phyloP scores from a whole-genome alignment of 2,888 invertebrate species.

The Aleiodes testaceus region DNA sequence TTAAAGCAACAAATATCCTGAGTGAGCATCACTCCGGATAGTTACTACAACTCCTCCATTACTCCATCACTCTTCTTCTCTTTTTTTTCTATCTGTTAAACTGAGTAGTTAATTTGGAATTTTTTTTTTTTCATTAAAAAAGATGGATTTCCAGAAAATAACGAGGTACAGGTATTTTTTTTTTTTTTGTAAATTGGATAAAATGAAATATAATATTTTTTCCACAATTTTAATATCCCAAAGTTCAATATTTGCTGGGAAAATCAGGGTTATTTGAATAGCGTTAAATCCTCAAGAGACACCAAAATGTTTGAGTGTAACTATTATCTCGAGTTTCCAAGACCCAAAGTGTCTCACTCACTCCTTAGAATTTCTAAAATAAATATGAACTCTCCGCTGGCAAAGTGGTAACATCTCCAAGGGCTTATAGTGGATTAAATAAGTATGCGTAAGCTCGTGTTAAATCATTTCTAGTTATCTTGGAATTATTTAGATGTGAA shows the following conservation, averaged over 20 bases:
- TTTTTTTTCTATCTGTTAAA: not conserved
- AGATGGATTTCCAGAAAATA: no score
- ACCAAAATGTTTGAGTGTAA: slow-evolving; percentile 15
- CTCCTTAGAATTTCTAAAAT: slow-evolving; percentile 20
- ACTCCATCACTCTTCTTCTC: not conserved
- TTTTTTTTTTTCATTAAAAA: no score
- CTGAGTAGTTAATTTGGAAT: not conserved
- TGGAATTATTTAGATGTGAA: no score
- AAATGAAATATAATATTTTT: no score
- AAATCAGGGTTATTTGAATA: slow-evolving; percentile 7
- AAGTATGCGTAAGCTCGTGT: no score
- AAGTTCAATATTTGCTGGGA: not conserved
- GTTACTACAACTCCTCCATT: not conserved
- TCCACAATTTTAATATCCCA: no score
- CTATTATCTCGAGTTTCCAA: slow-evolving; percentile 18
- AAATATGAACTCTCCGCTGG: slow-evolving; percentile 4
- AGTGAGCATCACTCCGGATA: slow-evolving; percentile 12
- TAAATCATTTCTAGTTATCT: no score
- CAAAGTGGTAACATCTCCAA: slow-evolving; percentile 18
- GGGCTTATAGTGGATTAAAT: no score
- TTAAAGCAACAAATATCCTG: slow-evolving; percentile 18
- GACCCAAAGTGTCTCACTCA: no score
- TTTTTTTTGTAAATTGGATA: no score
- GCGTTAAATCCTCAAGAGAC: slow-evolving; percentile 8
- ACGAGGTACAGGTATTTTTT: no score